Base-by-base conservation (phyloP, 2,888 invertebrate genomes). In the Drosophila maculinotata region DNA sequence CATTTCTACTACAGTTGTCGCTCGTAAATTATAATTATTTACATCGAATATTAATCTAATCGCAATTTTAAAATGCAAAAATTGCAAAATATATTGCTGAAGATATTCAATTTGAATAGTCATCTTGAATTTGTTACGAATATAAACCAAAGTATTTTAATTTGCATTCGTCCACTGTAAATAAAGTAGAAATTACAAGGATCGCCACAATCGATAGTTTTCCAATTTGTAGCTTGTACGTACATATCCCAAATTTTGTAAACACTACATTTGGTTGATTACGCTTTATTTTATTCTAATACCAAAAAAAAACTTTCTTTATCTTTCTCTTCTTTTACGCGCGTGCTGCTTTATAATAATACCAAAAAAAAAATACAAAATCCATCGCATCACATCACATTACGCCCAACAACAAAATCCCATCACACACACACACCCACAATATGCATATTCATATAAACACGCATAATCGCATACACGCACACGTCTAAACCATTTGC, bases 301-400 rank as follows among this genome's bases (percentile, higher is more conserved):
- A 81, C 85, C 73, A 53, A 80, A n/a, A n/a, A 75, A 85, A 83
- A 76, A 89, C 84, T 79, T 88, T 84, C 84, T 84, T 88, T 84
- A 39, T 84, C 84, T 84, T 72, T 84, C 84, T 84, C 84, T 84
- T 86, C 88, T 88, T 88, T 84, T 88, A 73, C 64, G 81, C 87
- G 87, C 88, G 72, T 72, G 88, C 88, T 84, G 88, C 87, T 83
- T 82, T 69, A 70, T 47, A 71, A 69, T 33, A 52, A 62, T 28
- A 52, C 60, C n/a, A 62, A 9, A 57, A 48, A 51, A 38, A 20
- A 30, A 30, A 12, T 38, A 66, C 56, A 53, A 53, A 36, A 71
- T 10, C 39, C 45, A 66, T 39, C 54, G 49, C 68, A 52, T 68
- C 68, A 56, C 62, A 65, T 62, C 51, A 69, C 62, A 65, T 62